Evolutionary conservation across 2,113 vertebrate genomes (phyloP).

Genomic region (Scolopax mira): DNA sequence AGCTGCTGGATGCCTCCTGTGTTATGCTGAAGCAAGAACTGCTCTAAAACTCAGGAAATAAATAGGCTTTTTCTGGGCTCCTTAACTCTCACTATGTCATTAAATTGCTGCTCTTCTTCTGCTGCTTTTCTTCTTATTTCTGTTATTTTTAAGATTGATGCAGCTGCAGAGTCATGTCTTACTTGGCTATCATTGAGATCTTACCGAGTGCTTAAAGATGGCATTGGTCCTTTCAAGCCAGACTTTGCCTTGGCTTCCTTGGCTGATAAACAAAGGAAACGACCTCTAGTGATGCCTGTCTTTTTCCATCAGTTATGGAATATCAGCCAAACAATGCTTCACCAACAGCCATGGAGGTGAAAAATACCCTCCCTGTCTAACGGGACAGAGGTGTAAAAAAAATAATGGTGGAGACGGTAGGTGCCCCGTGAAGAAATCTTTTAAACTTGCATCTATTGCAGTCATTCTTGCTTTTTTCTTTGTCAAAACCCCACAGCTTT

Average conservation of each 20-base stretch:
- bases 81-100: fast-evolving
- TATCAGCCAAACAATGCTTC: neutral
- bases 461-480: neutral
- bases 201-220: fast-evolving
- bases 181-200: fast-evolving
- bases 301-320: neutral
- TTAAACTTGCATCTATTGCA: neutral
- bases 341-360: neutral
- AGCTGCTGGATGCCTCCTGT: neutral
- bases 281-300: neutral
- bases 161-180: neutral
- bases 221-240: neutral
- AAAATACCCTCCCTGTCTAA: neutral
- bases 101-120: neutral
- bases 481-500: neutral
- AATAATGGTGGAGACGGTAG: neutral
- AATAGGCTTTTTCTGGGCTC: neutral
- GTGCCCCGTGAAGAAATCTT: neutral
- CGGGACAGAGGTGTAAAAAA: neutral
- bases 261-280: neutral
- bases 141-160: neutral
- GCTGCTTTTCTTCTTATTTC: neutral
- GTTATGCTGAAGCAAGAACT: neutral
- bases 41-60: neutral
- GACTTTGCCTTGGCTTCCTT: neutral